Percentiles rank a stretch among this genome's conserved stretches.
These are phyloP conservation scores for Hylaeus volcanicus DNA, from an alignment of 1,140 invertebrate species.

Conservation along the genomic window DNA sequence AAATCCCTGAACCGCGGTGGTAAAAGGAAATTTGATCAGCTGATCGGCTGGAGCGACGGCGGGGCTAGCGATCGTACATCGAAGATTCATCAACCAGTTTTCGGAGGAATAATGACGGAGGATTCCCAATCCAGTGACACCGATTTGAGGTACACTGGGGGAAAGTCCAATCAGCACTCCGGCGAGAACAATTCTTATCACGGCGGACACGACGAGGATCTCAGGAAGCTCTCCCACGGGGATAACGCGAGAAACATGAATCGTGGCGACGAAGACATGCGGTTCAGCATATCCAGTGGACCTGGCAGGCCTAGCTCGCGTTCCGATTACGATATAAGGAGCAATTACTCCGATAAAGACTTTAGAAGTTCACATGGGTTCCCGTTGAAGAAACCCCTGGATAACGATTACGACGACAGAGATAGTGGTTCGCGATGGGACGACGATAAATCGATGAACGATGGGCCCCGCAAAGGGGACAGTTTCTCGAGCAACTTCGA, in stretches of 20 bases:
- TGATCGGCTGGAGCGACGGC: conserved; percentile 76
- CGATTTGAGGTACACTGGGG: conserved; percentile 66
- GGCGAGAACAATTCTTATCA: conserved; percentile 44
- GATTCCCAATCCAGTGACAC: conserved; percentile 72
- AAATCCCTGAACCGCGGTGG: conserved; percentile 77
- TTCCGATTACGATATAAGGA: conserved; percentile 59
- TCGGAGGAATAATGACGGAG: conserved; percentile 69
- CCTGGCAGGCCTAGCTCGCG: conserved; percentile 62
- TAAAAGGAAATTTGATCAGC: conserved; percentile 78
- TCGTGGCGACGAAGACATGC: conserved; percentile 66
- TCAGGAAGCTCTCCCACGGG: conserved; percentile 50
- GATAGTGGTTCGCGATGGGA: conserved; percentile 68
- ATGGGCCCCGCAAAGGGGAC: conserved; percentile 48
- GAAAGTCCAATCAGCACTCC: conserved; percentile 44
- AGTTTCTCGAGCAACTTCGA: conserved; percentile 65
- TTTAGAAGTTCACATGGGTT: conserved; percentile 59
- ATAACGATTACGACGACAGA: conserved; percentile 65
- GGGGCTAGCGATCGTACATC: conserved; percentile 66
- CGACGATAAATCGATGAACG: conserved; percentile 60
- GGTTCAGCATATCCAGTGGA: conserved; percentile 57
- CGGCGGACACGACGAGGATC: conserved; percentile 63
- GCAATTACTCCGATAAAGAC: conserved; percentile 67
- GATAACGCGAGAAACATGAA: conserved; percentile 37
- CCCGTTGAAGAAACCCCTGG: conserved; percentile 54
- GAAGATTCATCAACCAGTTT: conserved; percentile 74